Evolutionary conservation across 2,888 invertebrate species (phyloP).

Genomic region (Eupithecia exiguata): DNA sequence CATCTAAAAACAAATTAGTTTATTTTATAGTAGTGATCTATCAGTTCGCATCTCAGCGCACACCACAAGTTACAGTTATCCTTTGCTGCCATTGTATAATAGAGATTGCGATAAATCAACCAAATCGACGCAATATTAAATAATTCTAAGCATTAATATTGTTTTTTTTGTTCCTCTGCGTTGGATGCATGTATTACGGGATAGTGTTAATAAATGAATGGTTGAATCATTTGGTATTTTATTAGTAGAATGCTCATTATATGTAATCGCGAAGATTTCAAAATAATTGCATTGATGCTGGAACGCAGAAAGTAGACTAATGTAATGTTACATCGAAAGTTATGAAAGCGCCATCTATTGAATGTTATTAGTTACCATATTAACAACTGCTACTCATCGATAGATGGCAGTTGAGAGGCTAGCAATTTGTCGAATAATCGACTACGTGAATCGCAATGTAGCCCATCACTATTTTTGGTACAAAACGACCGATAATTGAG

Average conservation of each 20-base stretch:
- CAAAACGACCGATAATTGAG: background rate
- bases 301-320: too few relatives aligned
- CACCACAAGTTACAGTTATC: conserved; percentile 54
- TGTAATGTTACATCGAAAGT: too few relatives aligned
- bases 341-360: background rate
- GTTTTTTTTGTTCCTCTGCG: conserved; percentile 45
- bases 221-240: conserved; percentile 74
- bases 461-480: background rate
- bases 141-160: conserved; percentile 74
- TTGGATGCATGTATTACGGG: conserved; percentile 43
- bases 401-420: conserved; percentile 12
- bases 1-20: conserved; percentile 85
- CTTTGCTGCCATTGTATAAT: conserved; percentile 58
- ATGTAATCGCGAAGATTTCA: background rate
- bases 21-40: conserved; percentile 68
- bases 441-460: background rate
- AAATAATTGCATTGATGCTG: too few relatives aligned
- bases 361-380: background rate
- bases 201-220: conserved; percentile 47
- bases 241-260: conserved; percentile 8
- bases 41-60: conserved; percentile 64
- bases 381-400: conserved; percentile 6
- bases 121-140: conserved; percentile 57
- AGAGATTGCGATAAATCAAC: conserved; percentile 61
- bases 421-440: background rate